Percentiles rank a stretch among this genome's conserved stretches.
These are phyloP conservation scores for Leptinotarsa rubiginosa DNA, from an alignment of 2,888 invertebrate genomes.

Conservation along the genomic window DNA sequence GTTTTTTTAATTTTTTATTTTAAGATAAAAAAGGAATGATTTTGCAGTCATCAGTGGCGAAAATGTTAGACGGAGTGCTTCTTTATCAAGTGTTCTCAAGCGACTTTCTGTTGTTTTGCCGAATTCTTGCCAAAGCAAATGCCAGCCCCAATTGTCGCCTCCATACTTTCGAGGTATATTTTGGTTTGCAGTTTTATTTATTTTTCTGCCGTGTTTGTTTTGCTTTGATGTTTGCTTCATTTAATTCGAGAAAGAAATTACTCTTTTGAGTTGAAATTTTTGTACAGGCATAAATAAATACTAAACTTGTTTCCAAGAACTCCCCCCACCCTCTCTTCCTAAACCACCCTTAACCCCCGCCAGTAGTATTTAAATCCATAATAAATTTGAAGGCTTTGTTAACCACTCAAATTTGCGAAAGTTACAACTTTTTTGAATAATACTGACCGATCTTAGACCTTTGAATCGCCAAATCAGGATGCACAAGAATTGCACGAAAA, in stretches of 20 bases:
- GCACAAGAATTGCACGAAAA: too few relatives aligned
- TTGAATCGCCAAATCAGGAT: too few relatives aligned
- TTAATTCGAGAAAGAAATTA: background rate
- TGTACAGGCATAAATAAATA: too few relatives aligned
- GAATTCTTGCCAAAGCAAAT: constrained; percentile 79
- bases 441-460: too few relatives aligned
- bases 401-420: too few relatives aligned
- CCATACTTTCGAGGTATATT: constrained; percentile 77
- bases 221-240: constrained; percentile 23
- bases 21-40: constrained; percentile 65
- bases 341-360: too few relatives aligned
- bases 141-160: constrained; percentile 72
- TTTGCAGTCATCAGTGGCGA: constrained; percentile 65
- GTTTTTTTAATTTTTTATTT: constrained; percentile 59
- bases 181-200: constrained; percentile 35
- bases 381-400: too few relatives aligned
- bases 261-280: background rate
- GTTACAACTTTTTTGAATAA: too few relatives aligned
- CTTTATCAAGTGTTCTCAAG: constrained; percentile 65
- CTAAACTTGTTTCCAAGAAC: too few relatives aligned
- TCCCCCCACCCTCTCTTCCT: too few relatives aligned
- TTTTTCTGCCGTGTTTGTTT: constrained; percentile 30
- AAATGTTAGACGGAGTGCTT: constrained; percentile 61
- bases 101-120: constrained; percentile 74
- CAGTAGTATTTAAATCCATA: too few relatives aligned